phyloP scores from a whole-genome alignment of 2,888 invertebrate genomes.

The Athrips mouffetella region DNA sequence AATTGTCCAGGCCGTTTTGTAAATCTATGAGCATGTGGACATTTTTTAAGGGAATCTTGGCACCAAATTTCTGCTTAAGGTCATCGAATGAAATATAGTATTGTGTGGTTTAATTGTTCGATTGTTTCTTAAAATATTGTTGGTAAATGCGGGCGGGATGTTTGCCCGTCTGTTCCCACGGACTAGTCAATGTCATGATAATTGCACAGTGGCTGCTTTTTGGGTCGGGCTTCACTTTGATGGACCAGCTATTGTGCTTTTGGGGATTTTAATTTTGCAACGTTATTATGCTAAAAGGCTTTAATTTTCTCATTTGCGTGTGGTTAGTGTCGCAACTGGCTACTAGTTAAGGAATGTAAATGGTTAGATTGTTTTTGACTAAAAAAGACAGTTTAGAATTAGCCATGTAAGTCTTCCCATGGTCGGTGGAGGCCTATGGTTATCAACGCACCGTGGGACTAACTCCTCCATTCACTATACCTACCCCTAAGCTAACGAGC shows the following conservation, averaged over 20 bases:
- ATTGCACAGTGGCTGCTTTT: constrained; percentile 33
- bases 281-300: constrained; percentile 15
- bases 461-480: background rate
- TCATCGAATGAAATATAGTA: constrained; percentile 31
- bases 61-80: constrained; percentile 31
- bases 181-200: constrained; percentile 54
- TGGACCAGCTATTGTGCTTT: constrained; percentile 15
- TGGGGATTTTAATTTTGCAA: constrained; percentile 18
- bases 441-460: constrained; percentile 13
- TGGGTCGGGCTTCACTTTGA: constrained; percentile 42
- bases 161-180: constrained; percentile 47
- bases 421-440: constrained; percentile 11
- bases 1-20: constrained; percentile 62
- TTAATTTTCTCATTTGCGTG: constrained; percentile 15
- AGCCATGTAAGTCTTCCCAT: constrained; percentile 14
- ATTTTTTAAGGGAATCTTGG: constrained; percentile 30
- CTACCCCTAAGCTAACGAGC: background rate
- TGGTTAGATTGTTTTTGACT: constrained; percentile 18
- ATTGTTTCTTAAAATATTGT: constrained; percentile 50
- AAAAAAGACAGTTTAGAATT: constrained; percentile 14
- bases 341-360: background rate
- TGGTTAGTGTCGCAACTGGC: background rate
- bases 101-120: constrained; percentile 50
- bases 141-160: constrained; percentile 33
- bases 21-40: constrained; percentile 52